Conservation (phyloP, 1,140 invertebrate genomes). For the Colletes gigas region DNA sequence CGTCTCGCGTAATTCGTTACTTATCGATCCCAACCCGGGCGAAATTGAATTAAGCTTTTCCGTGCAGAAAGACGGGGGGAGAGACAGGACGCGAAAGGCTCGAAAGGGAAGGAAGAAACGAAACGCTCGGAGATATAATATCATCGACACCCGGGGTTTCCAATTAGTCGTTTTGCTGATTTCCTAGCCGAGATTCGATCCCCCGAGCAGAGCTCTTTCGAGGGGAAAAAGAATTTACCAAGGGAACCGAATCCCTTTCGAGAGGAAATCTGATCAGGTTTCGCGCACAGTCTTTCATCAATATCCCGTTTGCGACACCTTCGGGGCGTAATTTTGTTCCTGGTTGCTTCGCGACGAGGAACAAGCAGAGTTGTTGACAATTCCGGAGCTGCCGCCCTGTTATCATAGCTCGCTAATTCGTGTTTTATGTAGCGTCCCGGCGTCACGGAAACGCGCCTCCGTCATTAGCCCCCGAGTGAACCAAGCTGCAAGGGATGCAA, state of each 20-base stretch:
- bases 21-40: constrained; percentile 36
- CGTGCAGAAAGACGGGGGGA: not conserved
- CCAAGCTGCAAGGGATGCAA: constrained; percentile 16
- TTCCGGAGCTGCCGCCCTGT: not conserved
- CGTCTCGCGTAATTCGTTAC: constrained; percentile 46
- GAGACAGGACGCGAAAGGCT: not conserved
- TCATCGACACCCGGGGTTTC: constrained; percentile 35
- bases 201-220: no score
- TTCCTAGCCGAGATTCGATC: constrained; percentile 36
- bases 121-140: constrained; percentile 35
- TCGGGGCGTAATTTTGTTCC: no score
- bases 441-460: not conserved
- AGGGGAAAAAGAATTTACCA: not conserved
- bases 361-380: no score
- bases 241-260: not conserved
- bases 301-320: no score
- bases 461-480: constrained; percentile 10
- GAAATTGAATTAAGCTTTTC: constrained; percentile 37
- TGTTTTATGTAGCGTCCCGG: constrained; percentile 23
- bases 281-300: not conserved
- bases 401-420: not conserved
- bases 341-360: no score
- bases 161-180: constrained; percentile 58
- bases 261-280: not conserved
- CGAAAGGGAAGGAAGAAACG: constrained; percentile 3